A percentile compares a stretch with the other conserved stretches of the same genome.
These are phyloP conservation scores for Nomada ferruginata DNA, from an alignment of 2,888 invertebrate species.

Conservation along the genomic window DNA sequence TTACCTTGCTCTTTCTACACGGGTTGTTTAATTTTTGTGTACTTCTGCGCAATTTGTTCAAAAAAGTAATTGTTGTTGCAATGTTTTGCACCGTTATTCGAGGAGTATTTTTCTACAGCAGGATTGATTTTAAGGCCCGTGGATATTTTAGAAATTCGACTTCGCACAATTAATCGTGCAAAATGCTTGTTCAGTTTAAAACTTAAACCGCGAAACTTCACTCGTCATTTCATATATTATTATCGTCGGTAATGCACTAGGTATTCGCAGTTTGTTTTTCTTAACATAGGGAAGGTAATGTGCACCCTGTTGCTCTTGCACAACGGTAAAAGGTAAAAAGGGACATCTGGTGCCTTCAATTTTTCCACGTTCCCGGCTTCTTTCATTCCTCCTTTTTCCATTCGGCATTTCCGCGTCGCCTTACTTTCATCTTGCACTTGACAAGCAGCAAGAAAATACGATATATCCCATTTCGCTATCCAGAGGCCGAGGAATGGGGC, in stretches of 20 bases:
- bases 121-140: too few species aligned
- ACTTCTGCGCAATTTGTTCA: too few species aligned
- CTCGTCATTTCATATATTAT: neutral
- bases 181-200: too few species aligned
- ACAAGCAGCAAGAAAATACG: neutral
- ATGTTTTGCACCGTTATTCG: too few species aligned
- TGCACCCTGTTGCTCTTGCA: neutral
- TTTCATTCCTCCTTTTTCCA: constrained; percentile 13
- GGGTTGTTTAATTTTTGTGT: too few species aligned
- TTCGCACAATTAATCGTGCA: too few species aligned
- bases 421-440: neutral
- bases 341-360: constrained; percentile 32
- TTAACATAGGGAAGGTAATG: neutral
- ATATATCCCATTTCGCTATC: neutral
- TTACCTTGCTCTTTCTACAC: too few species aligned
- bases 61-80: too few species aligned
- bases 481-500: neutral
- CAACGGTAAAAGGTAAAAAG: constrained; percentile 15
- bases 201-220: too few species aligned
- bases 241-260: neutral
- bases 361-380: constrained; percentile 35
- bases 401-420: neutral
- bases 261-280: neutral
- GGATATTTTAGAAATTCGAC: too few species aligned
- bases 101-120: too few species aligned